Percentiles rank a stretch among this genome's conserved stretches.
phyloP scores from a whole-genome alignment of 2,888 invertebrate genomes.

The Scrobipalpa atriplicella region DNA sequence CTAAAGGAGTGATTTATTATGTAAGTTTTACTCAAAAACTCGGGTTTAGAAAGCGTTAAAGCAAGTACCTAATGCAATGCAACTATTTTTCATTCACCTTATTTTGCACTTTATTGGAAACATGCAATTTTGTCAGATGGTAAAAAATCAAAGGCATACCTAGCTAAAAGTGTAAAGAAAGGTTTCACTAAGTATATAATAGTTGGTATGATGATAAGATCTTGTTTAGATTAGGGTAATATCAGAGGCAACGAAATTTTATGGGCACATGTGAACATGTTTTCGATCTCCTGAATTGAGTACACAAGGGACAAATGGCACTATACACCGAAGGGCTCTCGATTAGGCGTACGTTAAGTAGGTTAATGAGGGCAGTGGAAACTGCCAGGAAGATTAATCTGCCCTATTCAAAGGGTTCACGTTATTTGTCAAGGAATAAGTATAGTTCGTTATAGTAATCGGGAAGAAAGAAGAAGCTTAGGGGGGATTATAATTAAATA shows the following conservation, averaged over 20 bases:
- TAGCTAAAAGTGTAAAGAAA: no score
- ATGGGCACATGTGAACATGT: neutral
- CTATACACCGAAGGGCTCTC: neutral
- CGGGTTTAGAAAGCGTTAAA: no score
- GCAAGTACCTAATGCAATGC: no score
- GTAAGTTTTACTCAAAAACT: no score
- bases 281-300: neutral
- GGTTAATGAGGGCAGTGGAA: conserved; percentile 18
- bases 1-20: no score
- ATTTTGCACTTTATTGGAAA: no score
- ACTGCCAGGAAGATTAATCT: conserved; percentile 11
- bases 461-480: neutral
- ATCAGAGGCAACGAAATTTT: neutral
- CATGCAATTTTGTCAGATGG: no score
- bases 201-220: no score
- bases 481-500: neutral
- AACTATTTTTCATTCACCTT: no score
- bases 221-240: no score
- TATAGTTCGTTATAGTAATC: neutral
- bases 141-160: no score
- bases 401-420: neutral
- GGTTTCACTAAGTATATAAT: no score
- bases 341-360: conserved; percentile 12
- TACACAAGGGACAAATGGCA: neutral
- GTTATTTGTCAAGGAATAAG: neutral